Conservation (phyloP, 2,888 invertebrate species). For the Machimus rusticus region DNA sequence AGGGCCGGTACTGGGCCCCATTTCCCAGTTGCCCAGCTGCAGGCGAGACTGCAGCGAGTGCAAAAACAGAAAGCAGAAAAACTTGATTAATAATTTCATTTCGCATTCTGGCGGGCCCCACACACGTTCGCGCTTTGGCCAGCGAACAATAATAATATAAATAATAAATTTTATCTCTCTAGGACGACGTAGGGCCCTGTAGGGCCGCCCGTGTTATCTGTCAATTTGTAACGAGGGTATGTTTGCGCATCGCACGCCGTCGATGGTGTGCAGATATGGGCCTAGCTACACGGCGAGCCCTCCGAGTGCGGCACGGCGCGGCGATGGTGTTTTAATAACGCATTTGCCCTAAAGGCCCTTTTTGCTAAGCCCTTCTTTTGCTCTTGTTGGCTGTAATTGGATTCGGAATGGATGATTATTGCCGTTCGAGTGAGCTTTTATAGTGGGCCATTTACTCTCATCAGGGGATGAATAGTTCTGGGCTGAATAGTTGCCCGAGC, state of each 20-base stretch:
- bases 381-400: conserved; percentile 39
- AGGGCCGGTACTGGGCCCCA: background rate
- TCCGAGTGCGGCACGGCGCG: background rate
- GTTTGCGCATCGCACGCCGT: conserved; percentile 18
- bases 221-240: conserved; percentile 37
- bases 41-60: background rate
- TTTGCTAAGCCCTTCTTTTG: conserved; percentile 30
- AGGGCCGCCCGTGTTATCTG: conserved; percentile 24
- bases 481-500: background rate
- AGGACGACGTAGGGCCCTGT: background rate
- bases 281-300: background rate
- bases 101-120: background rate
- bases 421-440: conserved; percentile 39
- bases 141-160: conserved; percentile 31
- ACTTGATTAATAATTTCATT: conserved; percentile 31
- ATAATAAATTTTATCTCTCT: conserved; percentile 39
- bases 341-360: conserved; percentile 35
- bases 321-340: conserved; percentile 39
- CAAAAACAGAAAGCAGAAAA: conserved; percentile 18
- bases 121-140: background rate
- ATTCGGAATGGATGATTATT: conserved; percentile 41
- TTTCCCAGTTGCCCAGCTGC: background rate
- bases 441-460: conserved; percentile 38
- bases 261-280: conserved; percentile 23
- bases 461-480: conserved; percentile 39